Evolutionary conservation across 30 jellyfish, hydroid and myxozoan species (phyloP).

Genomic region (Cassiopea andromeda): DNA sequence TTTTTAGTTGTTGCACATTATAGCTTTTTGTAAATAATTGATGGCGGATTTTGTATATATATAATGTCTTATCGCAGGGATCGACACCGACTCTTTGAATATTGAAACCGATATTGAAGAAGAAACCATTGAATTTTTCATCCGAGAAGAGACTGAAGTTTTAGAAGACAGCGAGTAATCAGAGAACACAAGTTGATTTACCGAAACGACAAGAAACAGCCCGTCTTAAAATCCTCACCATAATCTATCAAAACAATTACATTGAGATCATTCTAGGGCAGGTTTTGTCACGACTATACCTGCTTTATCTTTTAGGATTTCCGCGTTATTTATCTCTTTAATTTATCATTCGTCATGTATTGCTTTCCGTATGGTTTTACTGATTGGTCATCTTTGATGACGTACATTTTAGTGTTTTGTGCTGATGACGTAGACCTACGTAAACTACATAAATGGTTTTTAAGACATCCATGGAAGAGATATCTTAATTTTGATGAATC

Average conservation of each 20-base stretch:
- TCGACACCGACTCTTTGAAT: constrained; percentile 87
- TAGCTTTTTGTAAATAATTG: no score
- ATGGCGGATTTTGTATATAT: no score
- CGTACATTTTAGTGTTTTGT: not conserved
- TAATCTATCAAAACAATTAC: not conserved
- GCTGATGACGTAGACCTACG: constrained; percentile 68
- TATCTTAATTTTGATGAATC: not conserved
- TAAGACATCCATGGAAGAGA: constrained; percentile 92
- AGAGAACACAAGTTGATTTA: not conserved
- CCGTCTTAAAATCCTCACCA: constrained; percentile 51
- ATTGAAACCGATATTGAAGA: constrained; percentile 85
- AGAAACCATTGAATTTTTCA: constrained; percentile 91
- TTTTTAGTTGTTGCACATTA: no score
- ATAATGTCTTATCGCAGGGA: constrained; percentile 42
- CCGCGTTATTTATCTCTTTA: not conserved
- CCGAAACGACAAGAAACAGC: constrained; percentile 5
- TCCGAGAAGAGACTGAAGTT: constrained; percentile 92
- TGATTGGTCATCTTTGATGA: not conserved
- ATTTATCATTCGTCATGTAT: not conserved
- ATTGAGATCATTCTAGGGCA: not conserved
- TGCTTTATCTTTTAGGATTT: not conserved
- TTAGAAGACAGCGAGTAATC: constrained; percentile 74
- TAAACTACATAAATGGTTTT: constrained; percentile 62
- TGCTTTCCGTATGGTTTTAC: not conserved
- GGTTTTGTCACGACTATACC: constrained; percentile 1